These are phyloP conservation scores for Palloptera scutellata DNA, from an alignment of 2,888 invertebrate genomes.

Conservation along the genomic window DNA sequence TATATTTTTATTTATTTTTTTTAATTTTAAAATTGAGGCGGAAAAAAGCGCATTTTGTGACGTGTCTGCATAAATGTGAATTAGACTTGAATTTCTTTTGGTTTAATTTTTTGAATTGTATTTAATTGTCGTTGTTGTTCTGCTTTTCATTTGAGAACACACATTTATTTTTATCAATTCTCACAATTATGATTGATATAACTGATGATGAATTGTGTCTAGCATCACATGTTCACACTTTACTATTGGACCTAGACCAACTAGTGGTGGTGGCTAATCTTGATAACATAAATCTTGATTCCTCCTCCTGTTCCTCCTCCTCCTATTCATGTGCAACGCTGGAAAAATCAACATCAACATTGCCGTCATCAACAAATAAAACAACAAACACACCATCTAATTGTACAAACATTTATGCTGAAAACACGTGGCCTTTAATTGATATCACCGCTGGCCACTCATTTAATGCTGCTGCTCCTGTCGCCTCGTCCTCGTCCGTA, in stretches of 20 bases:
- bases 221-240: conserved; percentile 66
- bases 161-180: too few species aligned
- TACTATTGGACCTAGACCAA: conserved; percentile 69
- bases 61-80: neutral
- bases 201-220: conserved; percentile 62
- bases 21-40: too few species aligned
- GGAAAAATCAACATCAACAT: conserved; percentile 45
- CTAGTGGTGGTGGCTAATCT: conserved; percentile 66
- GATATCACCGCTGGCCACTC: neutral
- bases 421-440: too few species aligned
- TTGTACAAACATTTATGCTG: too few species aligned
- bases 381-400: conserved; percentile 19
- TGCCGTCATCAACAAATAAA: conserved; percentile 27
- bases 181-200: too few species aligned
- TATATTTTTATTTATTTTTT: too few species aligned
- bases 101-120: neutral
- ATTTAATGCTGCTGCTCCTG: neutral
- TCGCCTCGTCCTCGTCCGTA: too few species aligned
- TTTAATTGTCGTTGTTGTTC: conserved; percentile 8
- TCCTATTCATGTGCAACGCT: conserved; percentile 48
- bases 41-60: too few species aligned
- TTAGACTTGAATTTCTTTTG: neutral
- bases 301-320: conserved; percentile 62
- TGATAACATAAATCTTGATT: conserved; percentile 65
- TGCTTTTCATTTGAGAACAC: conserved; percentile 37